A percentile compares a stretch with the other conserved stretches of the same genome.
phyloP scores from a whole-genome alignment of 2,797 vertebrate species.

The Allobates femoralis region DNA sequence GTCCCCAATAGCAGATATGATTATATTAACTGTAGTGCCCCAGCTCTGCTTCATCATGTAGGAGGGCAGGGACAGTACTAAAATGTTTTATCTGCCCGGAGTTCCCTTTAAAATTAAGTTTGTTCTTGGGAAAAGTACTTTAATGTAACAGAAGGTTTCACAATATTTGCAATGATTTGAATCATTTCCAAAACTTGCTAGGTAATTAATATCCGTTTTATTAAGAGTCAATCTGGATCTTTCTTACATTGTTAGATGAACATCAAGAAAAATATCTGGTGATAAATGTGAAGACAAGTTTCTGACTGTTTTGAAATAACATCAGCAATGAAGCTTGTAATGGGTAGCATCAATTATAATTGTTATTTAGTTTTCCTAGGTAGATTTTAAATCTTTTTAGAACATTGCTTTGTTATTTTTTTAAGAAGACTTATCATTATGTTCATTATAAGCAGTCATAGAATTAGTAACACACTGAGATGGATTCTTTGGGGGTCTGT shows the following conservation, averaged over 20 bases:
- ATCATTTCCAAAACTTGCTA: too few species aligned
- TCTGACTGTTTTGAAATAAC: constrained; percentile 32
- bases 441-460: constrained; percentile 24
- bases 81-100: too few species aligned
- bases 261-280: constrained; percentile 1
- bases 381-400: constrained; percentile 61
- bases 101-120: too few species aligned
- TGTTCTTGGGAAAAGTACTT: too few species aligned
- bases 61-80: too few species aligned
- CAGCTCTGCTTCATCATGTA: too few species aligned
- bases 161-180: too few species aligned
- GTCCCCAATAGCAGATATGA: too few species aligned
- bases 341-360: constrained; percentile 20
- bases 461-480: constrained; percentile 26
- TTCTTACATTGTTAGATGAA: neutral
- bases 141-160: too few species aligned
- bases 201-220: too few species aligned
- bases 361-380: constrained; percentile 1
- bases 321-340: constrained; percentile 4
- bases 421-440: constrained; percentile 65
- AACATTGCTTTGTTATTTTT: constrained; percentile 40
- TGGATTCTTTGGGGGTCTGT: constrained; percentile 50
- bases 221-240: neutral
- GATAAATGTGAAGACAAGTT: neutral
- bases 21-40: too few species aligned